A percentile compares a stretch with the other conserved stretches of the same genome.
phyloP scores from a whole-genome alignment of 2,113 vertebrate genomes.

The Neotoma lepida region DNA sequence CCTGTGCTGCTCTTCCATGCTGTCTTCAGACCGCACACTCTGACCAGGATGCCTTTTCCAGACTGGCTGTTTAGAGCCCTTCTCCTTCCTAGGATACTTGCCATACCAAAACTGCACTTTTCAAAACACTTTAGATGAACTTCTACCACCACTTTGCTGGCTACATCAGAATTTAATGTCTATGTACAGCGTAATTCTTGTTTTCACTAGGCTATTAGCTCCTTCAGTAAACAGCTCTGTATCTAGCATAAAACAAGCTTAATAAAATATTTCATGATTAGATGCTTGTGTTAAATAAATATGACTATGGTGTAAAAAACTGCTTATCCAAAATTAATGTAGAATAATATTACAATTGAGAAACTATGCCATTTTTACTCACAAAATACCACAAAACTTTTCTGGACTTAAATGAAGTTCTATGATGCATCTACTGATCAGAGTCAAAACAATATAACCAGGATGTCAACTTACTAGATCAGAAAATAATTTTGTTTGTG shows the following conservation, averaged over 20 bases:
- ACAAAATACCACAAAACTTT: neutral
- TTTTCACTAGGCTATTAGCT: neutral
- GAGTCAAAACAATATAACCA: neutral
- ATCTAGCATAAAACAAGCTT: neutral
- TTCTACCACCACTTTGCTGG: neutral
- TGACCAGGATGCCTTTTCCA: neutral
- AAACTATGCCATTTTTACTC: neutral
- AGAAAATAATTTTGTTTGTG: neutral
- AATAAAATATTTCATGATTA: neutral
- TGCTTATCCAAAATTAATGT: constrained; percentile 1
- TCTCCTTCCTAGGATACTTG: neutral
- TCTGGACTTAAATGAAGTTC: neutral
- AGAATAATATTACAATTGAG: neutral
- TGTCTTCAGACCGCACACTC: neutral
- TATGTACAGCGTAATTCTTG: neutral
- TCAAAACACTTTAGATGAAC: neutral
- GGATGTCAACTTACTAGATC: neutral
- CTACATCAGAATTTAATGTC: neutral
- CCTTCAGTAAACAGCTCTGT: neutral
- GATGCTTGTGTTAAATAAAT: neutral
- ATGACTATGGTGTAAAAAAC: constrained; percentile 4
- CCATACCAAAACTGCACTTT: neutral
- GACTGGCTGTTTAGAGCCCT: no score
- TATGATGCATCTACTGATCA: neutral
- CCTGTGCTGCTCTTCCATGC: neutral